These are phyloP conservation scores for Bostrychus sinensis DNA, from an alignment of 2,113 vertebrate species.

Conservation along the genomic window DNA sequence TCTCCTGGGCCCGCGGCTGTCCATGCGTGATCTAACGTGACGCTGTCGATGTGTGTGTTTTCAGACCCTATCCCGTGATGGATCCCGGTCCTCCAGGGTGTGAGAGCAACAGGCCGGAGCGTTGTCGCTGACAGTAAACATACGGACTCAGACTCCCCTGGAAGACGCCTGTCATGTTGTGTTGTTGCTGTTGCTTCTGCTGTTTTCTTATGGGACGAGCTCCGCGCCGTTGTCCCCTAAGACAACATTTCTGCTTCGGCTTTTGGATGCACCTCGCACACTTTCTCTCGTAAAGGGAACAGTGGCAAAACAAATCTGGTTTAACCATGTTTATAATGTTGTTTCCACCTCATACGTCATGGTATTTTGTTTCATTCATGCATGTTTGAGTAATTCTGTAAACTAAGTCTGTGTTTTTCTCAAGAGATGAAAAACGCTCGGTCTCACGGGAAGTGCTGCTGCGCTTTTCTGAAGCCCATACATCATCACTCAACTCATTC, in stretches of 20 bases:
- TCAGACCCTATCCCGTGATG: constrained; percentile 15
- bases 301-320: too few species aligned
- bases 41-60: background rate
- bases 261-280: background rate
- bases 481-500: too few species aligned
- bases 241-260: background rate
- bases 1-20: constrained; percentile 28
- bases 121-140: constrained; percentile 56
- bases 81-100: constrained; percentile 42
- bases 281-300: too few species aligned
- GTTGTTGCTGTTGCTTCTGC: constrained; percentile 34
- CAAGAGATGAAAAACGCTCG: too few species aligned
- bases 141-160: constrained; percentile 35
- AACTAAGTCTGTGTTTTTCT: too few species aligned
- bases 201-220: constrained; percentile 28
- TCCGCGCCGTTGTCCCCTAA: background rate
- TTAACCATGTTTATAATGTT: too few species aligned
- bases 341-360: too few species aligned
- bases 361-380: too few species aligned
- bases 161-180: constrained; percentile 40
- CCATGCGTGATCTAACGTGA: constrained; percentile 32
- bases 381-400: too few species aligned
- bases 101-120: constrained; percentile 48
- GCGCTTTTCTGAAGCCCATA: too few species aligned
- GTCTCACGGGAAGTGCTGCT: too few species aligned